Conservation (phyloP, 2,797 vertebrate species). For the Ciconia nigra region DNA sequence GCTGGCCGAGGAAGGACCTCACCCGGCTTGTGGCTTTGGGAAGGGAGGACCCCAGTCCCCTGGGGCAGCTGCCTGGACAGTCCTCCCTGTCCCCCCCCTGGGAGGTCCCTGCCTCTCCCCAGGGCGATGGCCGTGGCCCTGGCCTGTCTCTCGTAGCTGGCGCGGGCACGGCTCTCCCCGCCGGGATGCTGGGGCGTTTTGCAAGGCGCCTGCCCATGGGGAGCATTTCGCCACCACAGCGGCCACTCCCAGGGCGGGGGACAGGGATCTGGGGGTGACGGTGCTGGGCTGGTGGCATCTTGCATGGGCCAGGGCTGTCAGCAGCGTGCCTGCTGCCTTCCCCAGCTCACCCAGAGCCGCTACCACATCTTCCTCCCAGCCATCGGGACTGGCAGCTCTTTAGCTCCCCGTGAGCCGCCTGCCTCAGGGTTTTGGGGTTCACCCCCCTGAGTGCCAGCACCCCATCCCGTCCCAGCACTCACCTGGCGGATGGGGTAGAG, state of each 20-base stretch:
- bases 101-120: not conserved
- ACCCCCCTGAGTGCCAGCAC: fast-evolving
- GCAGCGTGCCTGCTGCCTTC: not conserved
- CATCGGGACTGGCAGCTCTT: not conserved
- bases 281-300: not conserved
- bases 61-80: not conserved
- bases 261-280: not conserved
- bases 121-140: not conserved
- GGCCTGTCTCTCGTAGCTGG: not conserved
- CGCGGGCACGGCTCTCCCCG: fast-evolving
- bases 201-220: not conserved
- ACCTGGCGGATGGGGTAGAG: constrained; percentile 92
- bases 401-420: fast-evolving
- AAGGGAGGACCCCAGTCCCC: not conserved
- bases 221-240: not conserved
- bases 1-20: not conserved
- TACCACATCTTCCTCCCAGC: not conserved
- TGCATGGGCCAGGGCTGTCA: not conserved
- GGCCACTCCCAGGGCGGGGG: not conserved
- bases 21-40: not conserved
- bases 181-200: not conserved
- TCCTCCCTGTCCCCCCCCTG: fast-evolving
- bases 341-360: fast-evolving
- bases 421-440: not conserved
- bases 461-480: not conserved